A percentile compares a stretch with the other conserved stretches of the same genome.
Conservation (phyloP, 1,140 invertebrate species). For the Dryas iulia region DNA sequence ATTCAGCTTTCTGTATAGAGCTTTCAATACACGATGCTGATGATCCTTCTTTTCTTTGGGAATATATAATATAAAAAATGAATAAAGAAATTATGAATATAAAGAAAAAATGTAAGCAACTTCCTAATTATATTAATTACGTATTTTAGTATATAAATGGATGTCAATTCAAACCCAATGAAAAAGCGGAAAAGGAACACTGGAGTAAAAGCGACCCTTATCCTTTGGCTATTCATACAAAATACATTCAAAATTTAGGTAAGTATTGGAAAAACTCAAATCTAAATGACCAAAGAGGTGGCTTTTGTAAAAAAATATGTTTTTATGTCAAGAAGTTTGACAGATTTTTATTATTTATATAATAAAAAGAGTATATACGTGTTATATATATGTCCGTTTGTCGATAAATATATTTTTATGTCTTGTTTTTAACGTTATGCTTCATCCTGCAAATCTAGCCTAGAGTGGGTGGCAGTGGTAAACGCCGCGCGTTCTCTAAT, state of each 20-base stretch:
- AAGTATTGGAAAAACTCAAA: background rate
- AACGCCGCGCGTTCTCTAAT: no score
- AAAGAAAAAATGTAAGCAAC: background rate
- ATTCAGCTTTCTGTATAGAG: no score
- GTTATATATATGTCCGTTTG: no score
- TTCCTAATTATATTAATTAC: background rate
- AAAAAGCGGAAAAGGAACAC: background rate
- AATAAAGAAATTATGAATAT: background rate
- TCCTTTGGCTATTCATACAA: background rate
- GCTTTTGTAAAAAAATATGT: background rate
- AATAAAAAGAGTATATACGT: no score
- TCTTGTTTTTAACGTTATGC: no score
- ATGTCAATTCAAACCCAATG: background rate
- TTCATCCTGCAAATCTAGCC: no score
- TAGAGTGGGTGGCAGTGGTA: no score
- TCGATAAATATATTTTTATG: no score
- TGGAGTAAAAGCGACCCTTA: background rate
- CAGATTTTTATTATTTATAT: no score
- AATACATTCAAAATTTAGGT: background rate
- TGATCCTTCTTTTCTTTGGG: no score
- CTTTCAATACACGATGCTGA: background rate
- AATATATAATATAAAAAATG: no score
- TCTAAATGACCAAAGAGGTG: background rate
- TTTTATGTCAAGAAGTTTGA: no score
- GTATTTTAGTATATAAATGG: background rate